phyloP scores from a whole-genome alignment of 1,140 invertebrate species.

The Zaprionus kolodkinae region DNA sequence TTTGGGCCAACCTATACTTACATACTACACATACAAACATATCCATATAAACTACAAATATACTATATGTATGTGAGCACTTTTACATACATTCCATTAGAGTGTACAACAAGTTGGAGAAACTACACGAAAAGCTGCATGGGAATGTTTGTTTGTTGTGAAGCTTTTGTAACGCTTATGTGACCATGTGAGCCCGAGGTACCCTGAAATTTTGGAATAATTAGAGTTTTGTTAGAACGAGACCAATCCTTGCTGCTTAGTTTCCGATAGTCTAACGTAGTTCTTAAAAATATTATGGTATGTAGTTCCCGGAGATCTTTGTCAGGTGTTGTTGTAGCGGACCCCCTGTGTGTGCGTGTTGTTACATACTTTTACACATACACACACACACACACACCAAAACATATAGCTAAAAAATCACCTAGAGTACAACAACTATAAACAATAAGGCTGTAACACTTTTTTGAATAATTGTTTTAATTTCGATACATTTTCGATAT shows the following conservation, averaged over 20 bases:
- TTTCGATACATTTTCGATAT: slow-evolving; percentile 26
- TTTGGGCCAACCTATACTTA: background rate
- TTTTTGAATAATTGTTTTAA: slow-evolving; percentile 13
- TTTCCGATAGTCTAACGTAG: background rate
- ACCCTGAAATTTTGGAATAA: background rate
- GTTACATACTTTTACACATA: background rate
- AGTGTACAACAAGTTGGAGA: background rate
- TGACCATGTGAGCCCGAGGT: background rate
- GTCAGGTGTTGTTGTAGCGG: background rate
- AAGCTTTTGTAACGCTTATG: slow-evolving; percentile 55
- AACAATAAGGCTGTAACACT: background rate
- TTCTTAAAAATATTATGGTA: background rate
- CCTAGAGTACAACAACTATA: background rate
- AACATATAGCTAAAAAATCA: slow-evolving; percentile 5
- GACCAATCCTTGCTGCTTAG: background rate
- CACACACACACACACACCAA: background rate
- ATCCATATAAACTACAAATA: background rate
- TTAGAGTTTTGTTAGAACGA: background rate
- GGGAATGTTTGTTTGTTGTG: slow-evolving; percentile 73
- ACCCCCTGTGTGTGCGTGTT: background rate
- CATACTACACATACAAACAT: background rate
- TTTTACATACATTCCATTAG: background rate
- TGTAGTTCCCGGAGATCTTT: background rate
- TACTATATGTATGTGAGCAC: no score
- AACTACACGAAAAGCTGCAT: slow-evolving; percentile 56